A percentile compares a stretch with the other conserved stretches of the same genome.
Evolutionary conservation across 2,113 vertebrate species (phyloP).

Genomic region (Archocentrus centrarchus): DNA sequence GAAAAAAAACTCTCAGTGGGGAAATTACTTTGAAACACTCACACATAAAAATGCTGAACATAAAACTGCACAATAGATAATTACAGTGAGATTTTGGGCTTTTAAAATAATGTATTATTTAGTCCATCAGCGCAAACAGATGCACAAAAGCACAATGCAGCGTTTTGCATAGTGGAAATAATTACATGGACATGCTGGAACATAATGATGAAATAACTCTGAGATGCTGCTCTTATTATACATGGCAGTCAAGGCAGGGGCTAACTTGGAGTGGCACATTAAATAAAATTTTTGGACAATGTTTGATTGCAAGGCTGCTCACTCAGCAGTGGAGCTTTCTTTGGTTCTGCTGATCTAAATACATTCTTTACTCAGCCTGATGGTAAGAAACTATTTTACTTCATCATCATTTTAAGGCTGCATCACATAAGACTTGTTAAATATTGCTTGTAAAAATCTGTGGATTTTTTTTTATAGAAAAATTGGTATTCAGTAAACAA

Average conservation of each 20-base stretch:
- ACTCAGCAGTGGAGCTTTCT: neutral
- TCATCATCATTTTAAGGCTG: neutral
- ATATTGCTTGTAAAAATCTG: neutral
- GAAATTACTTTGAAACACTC: constrained; percentile 1
- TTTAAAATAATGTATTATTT: constrained; percentile 32
- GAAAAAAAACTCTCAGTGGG: neutral
- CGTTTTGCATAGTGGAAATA: constrained; percentile 15
- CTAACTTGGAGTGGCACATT: constrained; percentile 6
- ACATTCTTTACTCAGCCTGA: neutral
- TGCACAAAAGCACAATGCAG: neutral
- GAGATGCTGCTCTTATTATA: neutral
- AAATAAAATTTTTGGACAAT: neutral
- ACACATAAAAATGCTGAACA: neutral
- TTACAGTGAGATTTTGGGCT: neutral
- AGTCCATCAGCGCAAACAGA: neutral
- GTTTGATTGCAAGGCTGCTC: neutral
- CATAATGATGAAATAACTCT: constrained; percentile 20
- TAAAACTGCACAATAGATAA: constrained; percentile 21
- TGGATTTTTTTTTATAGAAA: neutral
- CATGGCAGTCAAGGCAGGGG: neutral
- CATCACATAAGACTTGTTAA: neutral
- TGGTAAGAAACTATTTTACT: neutral
- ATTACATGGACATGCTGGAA: neutral
- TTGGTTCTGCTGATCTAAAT: constrained; percentile 31
- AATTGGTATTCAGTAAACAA: neutral